A percentile compares a stretch with the other conserved stretches of the same genome.
phyloP scores from a whole-genome alignment of 2,113 vertebrate species.

The Aegypius monachus region DNA sequence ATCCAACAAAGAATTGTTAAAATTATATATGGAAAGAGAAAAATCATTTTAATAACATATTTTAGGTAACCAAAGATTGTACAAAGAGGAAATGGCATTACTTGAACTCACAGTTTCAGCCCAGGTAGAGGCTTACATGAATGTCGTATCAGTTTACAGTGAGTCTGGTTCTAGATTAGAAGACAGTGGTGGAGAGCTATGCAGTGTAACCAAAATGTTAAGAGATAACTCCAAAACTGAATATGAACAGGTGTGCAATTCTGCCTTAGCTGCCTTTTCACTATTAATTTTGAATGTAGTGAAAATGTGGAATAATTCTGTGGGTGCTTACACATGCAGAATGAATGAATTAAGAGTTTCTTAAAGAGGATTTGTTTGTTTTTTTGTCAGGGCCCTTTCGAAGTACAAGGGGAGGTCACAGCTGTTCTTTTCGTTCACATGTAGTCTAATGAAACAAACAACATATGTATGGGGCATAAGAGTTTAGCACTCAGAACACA shows the following conservation, averaged over 20 bases:
- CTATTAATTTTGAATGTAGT: not conserved
- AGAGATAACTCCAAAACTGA: not conserved
- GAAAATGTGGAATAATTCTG: not conserved
- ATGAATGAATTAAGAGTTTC: not conserved
- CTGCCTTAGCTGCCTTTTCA: not conserved
- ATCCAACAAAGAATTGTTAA: not conserved
- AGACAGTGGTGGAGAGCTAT: not conserved
- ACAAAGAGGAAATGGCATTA: not conserved
- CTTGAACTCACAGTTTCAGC: not conserved
- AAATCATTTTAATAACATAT: not conserved
- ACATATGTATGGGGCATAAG: constrained; percentile 12
- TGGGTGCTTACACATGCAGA: not conserved
- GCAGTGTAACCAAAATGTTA: not conserved
- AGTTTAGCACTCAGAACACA: not conserved
- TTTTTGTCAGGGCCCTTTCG: not conserved
- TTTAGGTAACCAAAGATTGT: not conserved
- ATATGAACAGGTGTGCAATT: not conserved
- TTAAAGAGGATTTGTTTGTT: not conserved
- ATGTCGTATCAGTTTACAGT: fast-evolving
- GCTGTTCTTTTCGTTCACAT: constrained; percentile 40
- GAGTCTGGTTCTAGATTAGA: not conserved
- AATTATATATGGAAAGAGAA: not conserved
- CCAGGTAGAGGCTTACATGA: not conserved
- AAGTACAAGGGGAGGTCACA: constrained; percentile 12
- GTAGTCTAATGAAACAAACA: constrained; percentile 41